These are phyloP conservation scores for Meiosimyza decipiens DNA, from an alignment of 2,888 invertebrate species.

Conservation along the genomic window DNA sequence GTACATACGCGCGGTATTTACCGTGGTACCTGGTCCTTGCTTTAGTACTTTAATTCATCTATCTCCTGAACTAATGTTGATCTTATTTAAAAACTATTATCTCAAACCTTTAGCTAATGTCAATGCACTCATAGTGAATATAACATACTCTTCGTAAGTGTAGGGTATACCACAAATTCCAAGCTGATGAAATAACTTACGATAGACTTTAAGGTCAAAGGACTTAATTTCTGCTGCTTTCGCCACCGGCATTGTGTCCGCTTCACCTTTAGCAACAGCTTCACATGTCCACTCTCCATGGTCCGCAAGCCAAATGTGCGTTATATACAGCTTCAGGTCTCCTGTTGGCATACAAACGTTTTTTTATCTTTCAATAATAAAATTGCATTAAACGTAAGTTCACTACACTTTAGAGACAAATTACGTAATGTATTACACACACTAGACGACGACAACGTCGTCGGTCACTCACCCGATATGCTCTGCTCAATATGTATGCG, in stretches of 20 bases:
- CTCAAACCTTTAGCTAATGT: no score
- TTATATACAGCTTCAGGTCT: conserved; percentile 48
- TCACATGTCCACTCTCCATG: conserved; percentile 69
- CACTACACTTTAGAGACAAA: no score
- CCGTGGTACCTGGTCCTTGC: no score
- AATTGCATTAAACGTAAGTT: no score
- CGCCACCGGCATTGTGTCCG: conserved; percentile 39
- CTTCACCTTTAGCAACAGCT: conserved; percentile 21
- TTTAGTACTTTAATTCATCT: no score
- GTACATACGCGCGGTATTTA: no score
- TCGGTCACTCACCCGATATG: conserved; percentile 54
- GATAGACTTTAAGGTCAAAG: conserved; percentile 66
- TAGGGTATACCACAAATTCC: not conserved
- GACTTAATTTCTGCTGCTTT: conserved; percentile 51
- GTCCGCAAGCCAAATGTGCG: conserved; percentile 67
- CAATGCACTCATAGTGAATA: no score
- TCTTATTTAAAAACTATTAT: no score
- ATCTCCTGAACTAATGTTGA: no score
- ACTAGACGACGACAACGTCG: not conserved
- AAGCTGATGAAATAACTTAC: conserved; percentile 57
- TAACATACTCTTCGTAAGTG: not conserved
- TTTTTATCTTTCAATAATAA: no score
- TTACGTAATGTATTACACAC: no score
- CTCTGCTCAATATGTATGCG: conserved; percentile 66
- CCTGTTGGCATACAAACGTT: no score